Conservation (phyloP, 2,888 invertebrate species). For the Empis livida region DNA sequence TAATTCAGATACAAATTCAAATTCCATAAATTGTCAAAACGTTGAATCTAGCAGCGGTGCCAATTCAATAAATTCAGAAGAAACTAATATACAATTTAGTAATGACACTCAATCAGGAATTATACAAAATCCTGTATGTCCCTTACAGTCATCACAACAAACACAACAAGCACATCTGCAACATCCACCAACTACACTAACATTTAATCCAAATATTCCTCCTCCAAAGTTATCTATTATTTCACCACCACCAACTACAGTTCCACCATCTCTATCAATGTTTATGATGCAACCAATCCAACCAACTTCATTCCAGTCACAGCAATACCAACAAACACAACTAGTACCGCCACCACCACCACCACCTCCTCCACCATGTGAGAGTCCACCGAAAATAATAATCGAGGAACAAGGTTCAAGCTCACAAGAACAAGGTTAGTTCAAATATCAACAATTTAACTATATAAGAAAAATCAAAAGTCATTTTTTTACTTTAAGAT, state of each 20-base stretch:
- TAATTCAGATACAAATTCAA: neutral
- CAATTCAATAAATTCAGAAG: neutral
- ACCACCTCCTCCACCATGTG: neutral
- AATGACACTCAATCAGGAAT: too few species aligned
- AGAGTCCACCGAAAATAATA: neutral
- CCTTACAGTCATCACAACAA: conserved; percentile 15
- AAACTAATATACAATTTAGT: neutral
- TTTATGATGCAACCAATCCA: neutral
- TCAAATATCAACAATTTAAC: too few species aligned
- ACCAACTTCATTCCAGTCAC: neutral
- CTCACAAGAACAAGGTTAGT: too few species aligned
- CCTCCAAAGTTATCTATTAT: conserved; percentile 22
- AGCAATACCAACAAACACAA: conserved; percentile 1
- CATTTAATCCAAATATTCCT: conserved; percentile 30
- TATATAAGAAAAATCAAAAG: neutral
- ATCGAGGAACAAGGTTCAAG: neutral
- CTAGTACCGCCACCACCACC: neutral
- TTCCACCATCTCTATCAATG: conserved; percentile 4
- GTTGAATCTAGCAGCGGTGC: neutral
- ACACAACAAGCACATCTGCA: conserved; percentile 15
- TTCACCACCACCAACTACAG: conserved; percentile 20
- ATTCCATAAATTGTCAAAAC: neutral
- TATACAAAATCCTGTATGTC: neutral
- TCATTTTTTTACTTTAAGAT: neutral
- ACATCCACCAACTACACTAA: conserved; percentile 13